Percentiles rank a stretch among this genome's conserved stretches.
phyloP scores from a whole-genome alignment of 2,888 invertebrate species.

The Ellobium chinense region DNA sequence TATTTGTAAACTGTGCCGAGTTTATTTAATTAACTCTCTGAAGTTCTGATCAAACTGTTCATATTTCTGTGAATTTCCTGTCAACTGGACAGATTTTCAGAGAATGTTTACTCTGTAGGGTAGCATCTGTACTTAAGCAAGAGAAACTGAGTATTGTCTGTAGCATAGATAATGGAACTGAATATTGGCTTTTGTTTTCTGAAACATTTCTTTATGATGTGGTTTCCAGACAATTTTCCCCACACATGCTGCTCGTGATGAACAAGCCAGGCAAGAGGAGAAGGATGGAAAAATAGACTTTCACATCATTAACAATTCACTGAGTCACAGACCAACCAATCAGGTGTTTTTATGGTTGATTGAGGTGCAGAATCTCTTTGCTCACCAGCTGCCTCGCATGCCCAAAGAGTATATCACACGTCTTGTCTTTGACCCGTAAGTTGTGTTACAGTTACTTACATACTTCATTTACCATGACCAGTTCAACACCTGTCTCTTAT shows the following conservation, averaged over 20 bases:
- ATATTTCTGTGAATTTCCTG: too few species aligned
- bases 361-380: conserved; percentile 95
- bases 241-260: conserved; percentile 87
- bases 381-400: conserved; percentile 97
- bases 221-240: conserved; percentile 54
- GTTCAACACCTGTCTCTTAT: too few species aligned
- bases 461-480: too few species aligned
- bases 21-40: too few species aligned
- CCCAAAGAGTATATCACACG: conserved; percentile 98
- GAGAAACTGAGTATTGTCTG: too few species aligned
- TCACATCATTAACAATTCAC: conserved; percentile 95
- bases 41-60: too few species aligned
- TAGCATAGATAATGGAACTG: too few species aligned
- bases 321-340: conserved; percentile 87
- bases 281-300: conserved; percentile 93
- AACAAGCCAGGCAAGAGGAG: conserved; percentile 94
- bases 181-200: too few species aligned
- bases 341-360: conserved; percentile 96
- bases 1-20: too few species aligned
- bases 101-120: too few species aligned
- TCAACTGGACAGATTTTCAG: too few species aligned
- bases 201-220: background rate
- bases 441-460: conserved; percentile 33
- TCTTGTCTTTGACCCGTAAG: conserved; percentile 89
- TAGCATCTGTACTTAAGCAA: too few species aligned